phyloP scores from a whole-genome alignment of 2,888 invertebrate genomes.

The Sthenelais limicola region DNA sequence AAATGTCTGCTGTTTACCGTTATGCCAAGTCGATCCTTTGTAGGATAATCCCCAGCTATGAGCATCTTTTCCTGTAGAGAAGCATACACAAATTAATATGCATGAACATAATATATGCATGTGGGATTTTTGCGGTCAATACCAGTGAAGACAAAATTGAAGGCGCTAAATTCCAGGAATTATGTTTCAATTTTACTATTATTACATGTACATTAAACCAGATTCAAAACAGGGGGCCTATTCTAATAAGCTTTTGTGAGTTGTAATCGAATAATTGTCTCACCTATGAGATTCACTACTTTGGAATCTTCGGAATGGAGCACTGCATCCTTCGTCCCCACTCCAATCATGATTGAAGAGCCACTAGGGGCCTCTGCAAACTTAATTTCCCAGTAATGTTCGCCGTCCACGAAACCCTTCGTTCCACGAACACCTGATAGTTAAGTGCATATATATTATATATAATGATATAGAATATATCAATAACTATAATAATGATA shows the following conservation, averaged over 20 bases:
- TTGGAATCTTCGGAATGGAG: slow-evolving; percentile 56
- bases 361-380: slow-evolving; percentile 62
- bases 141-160: too few species aligned
- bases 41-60: slow-evolving; percentile 67
- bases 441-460: background rate
- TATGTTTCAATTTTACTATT: too few species aligned
- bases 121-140: too few species aligned
- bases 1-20: slow-evolving; percentile 55
- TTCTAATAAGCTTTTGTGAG: too few species aligned
- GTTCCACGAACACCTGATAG: slow-evolving; percentile 45
- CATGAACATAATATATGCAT: background rate
- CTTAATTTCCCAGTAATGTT: slow-evolving; percentile 64
- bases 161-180: too few species aligned
- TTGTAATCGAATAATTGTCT: too few species aligned
- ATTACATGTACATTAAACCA: too few species aligned
- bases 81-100: background rate
- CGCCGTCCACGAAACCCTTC: slow-evolving; percentile 52
- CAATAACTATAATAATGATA: too few species aligned
- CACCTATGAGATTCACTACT: slow-evolving; percentile 62
- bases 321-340: slow-evolving; percentile 58
- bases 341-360: slow-evolving; percentile 65
- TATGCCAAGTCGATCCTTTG: slow-evolving; percentile 63
- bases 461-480: background rate
- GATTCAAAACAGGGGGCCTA: too few species aligned
- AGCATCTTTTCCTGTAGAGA: slow-evolving; percentile 56